Evolutionary conservation across 2,888 invertebrate species (phyloP).

Genomic region (Apocheima hispidaria): DNA sequence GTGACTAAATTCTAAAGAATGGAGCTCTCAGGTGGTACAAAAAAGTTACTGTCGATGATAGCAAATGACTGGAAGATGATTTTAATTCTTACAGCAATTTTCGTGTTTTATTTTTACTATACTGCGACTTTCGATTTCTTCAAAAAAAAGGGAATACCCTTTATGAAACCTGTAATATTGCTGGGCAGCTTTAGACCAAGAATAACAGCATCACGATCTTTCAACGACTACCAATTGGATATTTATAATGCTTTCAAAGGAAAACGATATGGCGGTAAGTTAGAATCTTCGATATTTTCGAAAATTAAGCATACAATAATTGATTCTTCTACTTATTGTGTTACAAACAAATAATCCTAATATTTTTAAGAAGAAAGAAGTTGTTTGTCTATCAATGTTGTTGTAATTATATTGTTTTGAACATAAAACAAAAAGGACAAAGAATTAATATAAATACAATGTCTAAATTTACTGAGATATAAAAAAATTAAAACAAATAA

Average conservation of each 20-base stretch:
- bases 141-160: slow-evolving; percentile 75
- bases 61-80: slow-evolving; percentile 72
- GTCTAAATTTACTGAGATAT: too few relatives aligned
- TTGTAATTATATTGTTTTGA: not conserved
- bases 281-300: too few relatives aligned
- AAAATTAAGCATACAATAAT: too few relatives aligned
- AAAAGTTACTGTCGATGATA: slow-evolving; percentile 58
- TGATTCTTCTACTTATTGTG: too few relatives aligned
- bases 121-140: slow-evolving; percentile 79
- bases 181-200: slow-evolving; percentile 80
- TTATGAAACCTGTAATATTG: slow-evolving; percentile 76
- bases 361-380: too few relatives aligned
- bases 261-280: slow-evolving; percentile 75
- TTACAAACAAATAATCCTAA: too few relatives aligned
- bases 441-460: too few relatives aligned
- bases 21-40: slow-evolving; percentile 57
- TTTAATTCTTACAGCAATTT: slow-evolving; percentile 61
- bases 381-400: not conserved
- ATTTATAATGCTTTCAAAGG: slow-evolving; percentile 80
- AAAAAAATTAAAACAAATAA: too few relatives aligned
- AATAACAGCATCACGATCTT: slow-evolving; percentile 71
- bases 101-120: slow-evolving; percentile 71
- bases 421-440: not conserved
- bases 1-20: slow-evolving; percentile 36
- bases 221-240: slow-evolving; percentile 77